These are phyloP conservation scores for Natator depressus DNA, from an alignment of 2,113 vertebrate genomes.

Conservation along the genomic window DNA sequence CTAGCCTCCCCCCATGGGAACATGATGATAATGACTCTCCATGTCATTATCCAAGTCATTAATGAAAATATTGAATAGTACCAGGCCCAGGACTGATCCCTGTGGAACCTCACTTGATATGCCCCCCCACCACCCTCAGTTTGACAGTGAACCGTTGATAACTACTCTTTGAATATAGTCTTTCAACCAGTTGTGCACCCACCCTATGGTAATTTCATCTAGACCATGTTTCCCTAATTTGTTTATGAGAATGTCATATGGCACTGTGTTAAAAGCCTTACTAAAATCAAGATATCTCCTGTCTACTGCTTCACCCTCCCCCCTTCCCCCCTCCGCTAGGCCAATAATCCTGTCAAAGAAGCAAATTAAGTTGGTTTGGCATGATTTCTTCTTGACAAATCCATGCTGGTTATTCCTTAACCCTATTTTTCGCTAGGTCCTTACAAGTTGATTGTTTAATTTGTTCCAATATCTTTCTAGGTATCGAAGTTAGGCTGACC, in stretches of 20 bases:
- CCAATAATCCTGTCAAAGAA: not conserved
- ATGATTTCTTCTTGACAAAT: not conserved
- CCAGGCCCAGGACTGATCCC: not conserved
- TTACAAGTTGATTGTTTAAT: not conserved
- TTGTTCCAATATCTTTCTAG: not conserved
- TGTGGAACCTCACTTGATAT: not conserved
- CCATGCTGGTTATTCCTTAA: not conserved
- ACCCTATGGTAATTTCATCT: not conserved
- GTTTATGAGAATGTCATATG: not conserved
- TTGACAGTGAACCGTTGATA: not conserved
- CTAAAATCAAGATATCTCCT: not conserved
- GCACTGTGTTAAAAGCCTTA: not conserved
- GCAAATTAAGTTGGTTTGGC: not conserved
- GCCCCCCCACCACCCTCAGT: accelerated
- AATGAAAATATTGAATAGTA: not conserved
- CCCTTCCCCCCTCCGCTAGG: not conserved
- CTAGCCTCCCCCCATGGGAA: too few species aligned
- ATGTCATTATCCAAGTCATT: not conserved
- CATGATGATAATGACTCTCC: not conserved
- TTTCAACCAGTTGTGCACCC: not conserved
- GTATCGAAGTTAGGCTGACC: not conserved
- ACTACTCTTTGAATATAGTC: not conserved
- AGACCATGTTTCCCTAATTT: not conserved
- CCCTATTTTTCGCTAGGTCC: not conserved
- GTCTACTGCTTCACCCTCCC: not conserved